A percentile compares a stretch with the other conserved stretches of the same genome.
Evolutionary conservation across 1,140 invertebrate species (phyloP).

Genomic region (Drosophila simulans): DNA sequence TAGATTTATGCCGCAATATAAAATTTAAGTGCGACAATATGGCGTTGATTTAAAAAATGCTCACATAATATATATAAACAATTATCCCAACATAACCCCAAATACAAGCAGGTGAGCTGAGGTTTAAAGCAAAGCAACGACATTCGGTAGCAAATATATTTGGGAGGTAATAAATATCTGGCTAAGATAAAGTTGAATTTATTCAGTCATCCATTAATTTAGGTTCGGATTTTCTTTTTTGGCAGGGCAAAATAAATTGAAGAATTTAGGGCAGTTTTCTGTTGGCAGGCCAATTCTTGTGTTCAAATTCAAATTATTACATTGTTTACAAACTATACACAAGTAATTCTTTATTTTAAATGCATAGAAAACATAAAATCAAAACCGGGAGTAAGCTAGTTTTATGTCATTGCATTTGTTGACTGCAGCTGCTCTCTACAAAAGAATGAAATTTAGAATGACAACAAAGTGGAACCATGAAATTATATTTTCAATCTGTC

Average conservation of each 20-base stretch:
- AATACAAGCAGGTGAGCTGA: background rate
- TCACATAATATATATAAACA: constrained; percentile 66
- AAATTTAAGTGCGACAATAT: constrained; percentile 77
- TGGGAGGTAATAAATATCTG: constrained; percentile 9
- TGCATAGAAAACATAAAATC: too few relatives aligned
- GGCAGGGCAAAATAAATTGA: background rate
- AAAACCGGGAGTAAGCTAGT: background rate
- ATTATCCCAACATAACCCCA: constrained; percentile 46
- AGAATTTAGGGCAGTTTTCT: background rate
- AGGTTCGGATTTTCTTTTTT: background rate
- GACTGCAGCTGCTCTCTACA: background rate
- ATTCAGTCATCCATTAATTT: background rate
- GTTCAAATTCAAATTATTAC: background rate
- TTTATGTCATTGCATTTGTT: background rate
- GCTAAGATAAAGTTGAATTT: constrained; percentile 2
- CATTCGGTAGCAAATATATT: constrained; percentile 4
- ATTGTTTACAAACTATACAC: too few relatives aligned
- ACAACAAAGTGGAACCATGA: constrained; percentile 2
- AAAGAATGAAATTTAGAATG: constrained; percentile 5
- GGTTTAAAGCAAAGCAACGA: background rate
- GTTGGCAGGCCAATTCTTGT: background rate
- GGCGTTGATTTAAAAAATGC: constrained; percentile 66
- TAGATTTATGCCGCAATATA: constrained; percentile 76
- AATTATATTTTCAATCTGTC: constrained; percentile 20
- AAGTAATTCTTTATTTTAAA: too few relatives aligned